Evolutionary conservation across 2,797 vertebrate genomes (phyloP).

Genomic region (Craterocephalus amniculus): DNA sequence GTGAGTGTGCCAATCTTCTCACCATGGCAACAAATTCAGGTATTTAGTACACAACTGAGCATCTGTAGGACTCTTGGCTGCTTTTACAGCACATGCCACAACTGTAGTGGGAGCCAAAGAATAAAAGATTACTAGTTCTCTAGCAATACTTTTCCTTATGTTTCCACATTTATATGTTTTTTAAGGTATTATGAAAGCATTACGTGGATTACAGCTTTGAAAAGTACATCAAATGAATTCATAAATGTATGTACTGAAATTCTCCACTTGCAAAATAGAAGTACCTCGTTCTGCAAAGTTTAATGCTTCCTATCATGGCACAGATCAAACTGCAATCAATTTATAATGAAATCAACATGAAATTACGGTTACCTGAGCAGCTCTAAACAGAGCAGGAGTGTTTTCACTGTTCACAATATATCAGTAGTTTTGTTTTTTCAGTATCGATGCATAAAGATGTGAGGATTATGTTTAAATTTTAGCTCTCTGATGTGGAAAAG

Average conservation of each 20-base stretch:
- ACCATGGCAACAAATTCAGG: not conserved
- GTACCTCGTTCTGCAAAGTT: not conserved
- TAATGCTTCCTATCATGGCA: not conserved
- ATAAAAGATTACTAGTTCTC: not conserved
- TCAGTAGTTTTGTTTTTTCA: too few species aligned
- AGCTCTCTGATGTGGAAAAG: too few species aligned
- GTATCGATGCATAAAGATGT: too few species aligned
- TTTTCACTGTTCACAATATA: too few species aligned
- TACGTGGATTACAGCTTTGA: not conserved
- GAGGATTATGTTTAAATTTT: too few species aligned
- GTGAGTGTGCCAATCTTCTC: not conserved
- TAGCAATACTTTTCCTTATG: not conserved
- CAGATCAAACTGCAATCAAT: not conserved
- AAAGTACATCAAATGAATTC: not conserved
- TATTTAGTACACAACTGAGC: not conserved
- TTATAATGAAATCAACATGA: too few species aligned
- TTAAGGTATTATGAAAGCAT: not conserved
- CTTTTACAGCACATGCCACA: not conserved
- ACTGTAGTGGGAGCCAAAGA: not conserved
- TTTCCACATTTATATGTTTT: too few species aligned
- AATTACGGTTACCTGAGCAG: too few species aligned
- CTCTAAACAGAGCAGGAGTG: too few species aligned
- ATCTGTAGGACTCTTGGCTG: not conserved
- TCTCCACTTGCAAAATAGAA: not conserved
- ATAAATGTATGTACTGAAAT: not conserved